Evolutionary conservation across 2,797 vertebrate genomes (phyloP).

Genomic region (Periparus ater): DNA sequence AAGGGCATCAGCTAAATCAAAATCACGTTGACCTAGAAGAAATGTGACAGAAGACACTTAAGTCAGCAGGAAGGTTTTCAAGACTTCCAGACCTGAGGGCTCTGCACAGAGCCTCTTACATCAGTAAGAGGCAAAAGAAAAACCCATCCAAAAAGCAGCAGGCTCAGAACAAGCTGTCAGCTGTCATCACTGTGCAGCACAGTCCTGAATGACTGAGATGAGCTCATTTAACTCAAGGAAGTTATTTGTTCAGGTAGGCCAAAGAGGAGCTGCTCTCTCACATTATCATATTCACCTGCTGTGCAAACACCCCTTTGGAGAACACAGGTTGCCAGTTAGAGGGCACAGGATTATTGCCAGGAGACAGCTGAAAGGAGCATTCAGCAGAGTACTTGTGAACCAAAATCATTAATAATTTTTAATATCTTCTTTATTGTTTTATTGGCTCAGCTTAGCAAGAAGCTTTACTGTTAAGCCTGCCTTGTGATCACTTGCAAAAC

Average conservation of each 20-base stretch:
- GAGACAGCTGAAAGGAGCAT: background rate
- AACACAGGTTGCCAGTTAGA: background rate
- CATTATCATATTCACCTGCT: background rate
- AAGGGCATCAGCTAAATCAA: conserved; percentile 73
- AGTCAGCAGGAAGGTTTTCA: background rate
- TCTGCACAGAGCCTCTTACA: background rate
- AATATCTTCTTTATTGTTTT: background rate
- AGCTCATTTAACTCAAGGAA: background rate
- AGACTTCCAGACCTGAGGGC: background rate
- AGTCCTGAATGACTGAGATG: background rate
- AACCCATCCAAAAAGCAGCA: background rate
- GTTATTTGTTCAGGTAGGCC: background rate
- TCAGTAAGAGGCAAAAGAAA: background rate
- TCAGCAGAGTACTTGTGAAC: background rate
- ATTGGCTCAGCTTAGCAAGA: background rate
- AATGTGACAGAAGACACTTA: background rate
- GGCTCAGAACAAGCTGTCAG: background rate
- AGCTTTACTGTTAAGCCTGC: background rate
- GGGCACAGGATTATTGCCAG: background rate
- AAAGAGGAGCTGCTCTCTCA: background rate
- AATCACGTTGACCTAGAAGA: conserved; percentile 66
- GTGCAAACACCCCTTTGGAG: background rate
- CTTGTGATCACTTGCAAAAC: background rate
- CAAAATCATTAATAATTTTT: background rate
- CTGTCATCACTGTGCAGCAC: accelerated